phyloP scores from a whole-genome alignment of 1,140 invertebrate genomes.

The Planococcus citri region DNA sequence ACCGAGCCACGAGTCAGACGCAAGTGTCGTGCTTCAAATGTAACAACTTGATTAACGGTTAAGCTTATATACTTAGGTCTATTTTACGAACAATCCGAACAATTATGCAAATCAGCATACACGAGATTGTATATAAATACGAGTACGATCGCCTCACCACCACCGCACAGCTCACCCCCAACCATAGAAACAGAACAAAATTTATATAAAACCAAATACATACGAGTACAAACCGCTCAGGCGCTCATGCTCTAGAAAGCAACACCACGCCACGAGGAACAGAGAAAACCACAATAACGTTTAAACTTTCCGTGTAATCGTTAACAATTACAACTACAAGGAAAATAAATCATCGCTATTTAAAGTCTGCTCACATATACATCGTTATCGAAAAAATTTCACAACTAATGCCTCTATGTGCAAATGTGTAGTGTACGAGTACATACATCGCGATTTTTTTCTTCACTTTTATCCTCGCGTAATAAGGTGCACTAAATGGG shows the following conservation, averaged over 20 bases:
- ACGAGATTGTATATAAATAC: no score
- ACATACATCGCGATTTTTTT: no score
- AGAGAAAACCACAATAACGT: background rate
- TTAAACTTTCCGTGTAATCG: background rate
- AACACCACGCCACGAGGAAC: background rate
- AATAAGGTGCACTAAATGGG: no score
- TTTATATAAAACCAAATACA: no score
- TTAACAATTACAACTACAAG: background rate
- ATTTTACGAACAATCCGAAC: background rate
- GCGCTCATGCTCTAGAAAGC: background rate
- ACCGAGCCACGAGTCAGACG: background rate
- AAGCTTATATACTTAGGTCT: no score
- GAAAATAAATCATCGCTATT: background rate
- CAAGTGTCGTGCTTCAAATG: background rate
- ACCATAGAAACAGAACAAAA: no score
- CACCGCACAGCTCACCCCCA: no score
- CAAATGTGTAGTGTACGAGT: no score
- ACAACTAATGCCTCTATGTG: background rate
- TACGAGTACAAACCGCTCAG: no score
- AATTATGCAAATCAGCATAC: background rate
- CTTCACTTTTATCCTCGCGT: no score
- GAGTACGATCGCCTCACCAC: no score
- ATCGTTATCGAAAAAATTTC: background rate
- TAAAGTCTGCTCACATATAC: background rate
- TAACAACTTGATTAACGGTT: conserved; percentile 3